Base-by-base conservation (phyloP, 1,140 invertebrate species). In the Helicorthomorpha holstii region DNA sequence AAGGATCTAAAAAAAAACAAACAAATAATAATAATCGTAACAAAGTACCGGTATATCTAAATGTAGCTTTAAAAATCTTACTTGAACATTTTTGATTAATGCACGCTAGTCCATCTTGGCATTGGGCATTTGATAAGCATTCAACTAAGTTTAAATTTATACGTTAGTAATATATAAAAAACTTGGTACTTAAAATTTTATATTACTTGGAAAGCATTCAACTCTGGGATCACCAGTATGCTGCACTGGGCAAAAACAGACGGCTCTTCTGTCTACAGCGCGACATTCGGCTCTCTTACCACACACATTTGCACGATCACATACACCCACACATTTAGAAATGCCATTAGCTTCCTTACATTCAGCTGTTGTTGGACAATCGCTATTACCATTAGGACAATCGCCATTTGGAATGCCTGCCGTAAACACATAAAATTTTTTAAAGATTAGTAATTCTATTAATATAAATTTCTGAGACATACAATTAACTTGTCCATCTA, bases 271-370 rank as follows among this genome's bases (percentile, higher is more conserved):
- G 59, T 85, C 74, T 16, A 74, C 61, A 59, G 80, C 81, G 43
- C 72, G 76, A 62, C 86, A 91, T 25, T 82, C 69, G 3, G 85
- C 82, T 66, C 91, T 91, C 2, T 83, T 78, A 12, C 87, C 87
- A 64, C 87, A 92, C 4, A 80, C 76, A 50, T 79, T 19, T 7
- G 4, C 25, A 7, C 44, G 19, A 22, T 21, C 44, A 25, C 44
- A 46, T 7, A 46, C 44, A 42, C 43, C 45, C 16, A 41, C 19
- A 25, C 47, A 50, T 23, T 24, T 41, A 61, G 34, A 25, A 21
- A 44, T 46, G 29, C 72, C 70, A 71, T 63, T 79, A 69, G 64
- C 87, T 91, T 48, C 27, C 10, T 3, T 34, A 23, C 51, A 52
- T 7, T 19, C 41, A 2, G 41, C 12, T 7, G 26, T 23, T 3